Evolutionary conservation across 2,113 vertebrate genomes (phyloP).

Genomic region (Engraulis encrasicolus): DNA sequence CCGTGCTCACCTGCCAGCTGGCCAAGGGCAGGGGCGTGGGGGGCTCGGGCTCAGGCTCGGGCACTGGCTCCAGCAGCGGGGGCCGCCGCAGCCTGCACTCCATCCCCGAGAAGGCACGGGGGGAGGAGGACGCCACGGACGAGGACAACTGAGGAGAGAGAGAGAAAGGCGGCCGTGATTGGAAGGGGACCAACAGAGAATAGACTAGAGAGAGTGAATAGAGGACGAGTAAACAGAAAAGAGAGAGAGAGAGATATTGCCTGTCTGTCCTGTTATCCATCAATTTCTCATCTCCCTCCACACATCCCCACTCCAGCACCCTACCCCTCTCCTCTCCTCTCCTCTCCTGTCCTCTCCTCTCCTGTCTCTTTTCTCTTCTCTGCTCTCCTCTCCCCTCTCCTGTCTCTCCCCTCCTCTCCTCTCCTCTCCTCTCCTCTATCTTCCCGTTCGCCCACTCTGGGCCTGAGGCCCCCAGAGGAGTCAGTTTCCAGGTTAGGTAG

Average conservation of each 20-base stretch:
- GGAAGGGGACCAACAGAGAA: background rate
- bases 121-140: slow-evolving; percentile 80
- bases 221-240: background rate
- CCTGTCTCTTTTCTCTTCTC: background rate
- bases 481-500: background rate
- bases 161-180: no score
- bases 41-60: slow-evolving; percentile 44
- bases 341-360: background rate
- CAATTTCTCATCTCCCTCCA: background rate
- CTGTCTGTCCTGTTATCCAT: background rate
- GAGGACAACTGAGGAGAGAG: slow-evolving; percentile 67
- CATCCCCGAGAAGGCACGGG: slow-evolving; percentile 83
- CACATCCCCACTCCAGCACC: background rate
- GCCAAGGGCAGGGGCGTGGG: slow-evolving; percentile 82
- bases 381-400: background rate
- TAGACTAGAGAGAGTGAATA: no score
- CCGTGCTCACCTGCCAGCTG: slow-evolving; percentile 87
- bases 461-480: background rate
- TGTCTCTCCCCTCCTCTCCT: no score
- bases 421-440: background rate
- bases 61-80: slow-evolving; percentile 67
- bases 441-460: background rate
- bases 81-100: slow-evolving; percentile 83
- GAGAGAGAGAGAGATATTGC: background rate
- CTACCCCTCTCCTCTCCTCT: background rate